phyloP scores from a whole-genome alignment of 1,140 invertebrate genomes.

The Choristoneura fumiferana region DNA sequence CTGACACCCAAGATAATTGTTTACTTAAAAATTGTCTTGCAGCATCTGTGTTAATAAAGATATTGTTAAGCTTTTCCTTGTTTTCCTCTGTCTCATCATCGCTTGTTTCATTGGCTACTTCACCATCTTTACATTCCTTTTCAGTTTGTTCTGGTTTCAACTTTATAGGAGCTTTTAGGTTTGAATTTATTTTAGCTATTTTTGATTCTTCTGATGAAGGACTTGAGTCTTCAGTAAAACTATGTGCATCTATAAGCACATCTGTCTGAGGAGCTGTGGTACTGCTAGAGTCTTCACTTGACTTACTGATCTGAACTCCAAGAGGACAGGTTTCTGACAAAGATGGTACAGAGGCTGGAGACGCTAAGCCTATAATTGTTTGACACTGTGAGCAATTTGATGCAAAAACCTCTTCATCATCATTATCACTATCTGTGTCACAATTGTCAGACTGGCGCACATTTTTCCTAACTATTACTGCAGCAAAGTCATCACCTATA shows the following conservation, averaged over 20 bases:
- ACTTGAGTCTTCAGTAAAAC: slow-evolving; percentile 79
- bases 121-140: slow-evolving; percentile 44
- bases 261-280: slow-evolving; percentile 73
- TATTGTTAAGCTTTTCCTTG: slow-evolving; percentile 82
- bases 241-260: slow-evolving; percentile 70
- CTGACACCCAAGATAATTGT: slow-evolving; percentile 86
- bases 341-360: slow-evolving; percentile 76
- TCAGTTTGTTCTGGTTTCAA: slow-evolving; percentile 37
- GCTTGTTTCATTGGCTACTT: slow-evolving; percentile 50
- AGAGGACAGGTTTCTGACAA: slow-evolving; percentile 73
- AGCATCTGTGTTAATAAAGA: slow-evolving; percentile 85
- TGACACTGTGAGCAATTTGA: slow-evolving; percentile 83
- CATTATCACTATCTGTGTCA: slow-evolving; percentile 82
- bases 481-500: slow-evolving; percentile 84
- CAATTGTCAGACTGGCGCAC: slow-evolving; percentile 74
- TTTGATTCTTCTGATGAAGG: slow-evolving; percentile 76
- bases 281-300: slow-evolving; percentile 77
- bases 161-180: slow-evolving; percentile 41
- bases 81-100: slow-evolving; percentile 54
- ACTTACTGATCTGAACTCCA: slow-evolving; percentile 74
- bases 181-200: slow-evolving; percentile 54
- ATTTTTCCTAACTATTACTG: slow-evolving; percentile 82
- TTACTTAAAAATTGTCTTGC: slow-evolving; percentile 84
- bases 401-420: slow-evolving; percentile 82
- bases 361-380: slow-evolving; percentile 74